phyloP scores from a whole-genome alignment of 2,888 invertebrate genomes.

The Lasioglossum marginatum region DNA sequence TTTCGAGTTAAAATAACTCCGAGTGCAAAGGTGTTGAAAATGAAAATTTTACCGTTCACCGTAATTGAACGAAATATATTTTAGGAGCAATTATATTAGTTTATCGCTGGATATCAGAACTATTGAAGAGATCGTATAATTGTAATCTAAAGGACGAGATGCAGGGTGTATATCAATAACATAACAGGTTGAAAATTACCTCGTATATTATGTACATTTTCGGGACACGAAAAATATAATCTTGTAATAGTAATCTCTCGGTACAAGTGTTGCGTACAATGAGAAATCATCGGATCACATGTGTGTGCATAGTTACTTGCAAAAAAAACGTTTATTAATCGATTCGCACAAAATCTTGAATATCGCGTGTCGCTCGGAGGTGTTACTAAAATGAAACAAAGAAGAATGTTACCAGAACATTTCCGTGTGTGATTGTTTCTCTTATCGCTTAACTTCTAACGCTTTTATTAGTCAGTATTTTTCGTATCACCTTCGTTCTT shows the following conservation, averaged over 20 bases:
- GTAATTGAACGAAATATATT: neutral
- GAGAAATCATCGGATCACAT: slow-evolving; percentile 22
- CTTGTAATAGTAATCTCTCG: slow-evolving; percentile 30
- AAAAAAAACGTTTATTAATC: slow-evolving; percentile 34
- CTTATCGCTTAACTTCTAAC: slow-evolving; percentile 17
- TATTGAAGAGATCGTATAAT: neutral
- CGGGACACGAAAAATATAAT: slow-evolving; percentile 51
- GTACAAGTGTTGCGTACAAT: slow-evolving; percentile 27
- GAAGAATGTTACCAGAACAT: slow-evolving; percentile 46
- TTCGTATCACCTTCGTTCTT: slow-evolving; percentile 64
- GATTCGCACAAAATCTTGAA: slow-evolving; percentile 34
- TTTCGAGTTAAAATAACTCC: no score
- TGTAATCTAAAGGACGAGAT: slow-evolving; percentile 6
- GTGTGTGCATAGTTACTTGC: slow-evolving; percentile 13
- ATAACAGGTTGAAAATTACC: slow-evolving; percentile 34
- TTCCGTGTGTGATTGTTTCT: slow-evolving; percentile 57
- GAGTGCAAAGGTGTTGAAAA: no score
- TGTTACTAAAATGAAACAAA: slow-evolving; percentile 39
- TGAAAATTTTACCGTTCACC: no score
- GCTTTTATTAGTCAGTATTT: slow-evolving; percentile 70
- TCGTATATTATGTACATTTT: slow-evolving; percentile 45
- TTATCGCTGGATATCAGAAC: neutral
- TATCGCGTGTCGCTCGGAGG: slow-evolving; percentile 22
- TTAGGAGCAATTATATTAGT: neutral
- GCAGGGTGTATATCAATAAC: neutral